These are phyloP conservation scores for Actinia equina DNA, from an alignment of 64 coral and sea anemone species.

Conservation along the genomic window DNA sequence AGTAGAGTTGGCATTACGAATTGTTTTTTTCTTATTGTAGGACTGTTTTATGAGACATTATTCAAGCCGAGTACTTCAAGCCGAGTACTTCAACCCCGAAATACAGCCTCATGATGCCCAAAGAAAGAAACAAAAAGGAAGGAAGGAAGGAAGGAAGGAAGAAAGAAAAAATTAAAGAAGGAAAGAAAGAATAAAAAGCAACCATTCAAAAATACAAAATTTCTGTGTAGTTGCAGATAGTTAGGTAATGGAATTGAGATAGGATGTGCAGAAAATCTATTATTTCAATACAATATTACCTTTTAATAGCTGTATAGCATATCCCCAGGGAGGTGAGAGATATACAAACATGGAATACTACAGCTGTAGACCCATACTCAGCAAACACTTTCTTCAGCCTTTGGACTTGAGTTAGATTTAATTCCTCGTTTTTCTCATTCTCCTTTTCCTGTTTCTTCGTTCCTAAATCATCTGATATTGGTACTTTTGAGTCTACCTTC, in stretches of 20 bases:
- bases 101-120: background rate
- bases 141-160: background rate
- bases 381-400: slow-evolving; percentile 79
- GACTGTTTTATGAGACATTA: no score
- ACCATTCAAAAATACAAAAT: background rate
- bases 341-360: slow-evolving; percentile 88
- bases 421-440: background rate
- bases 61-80: no score
- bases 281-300: slow-evolving; percentile 36
- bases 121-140: background rate
- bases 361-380: slow-evolving; percentile 86
- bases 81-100: no score
- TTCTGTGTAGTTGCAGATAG: background rate
- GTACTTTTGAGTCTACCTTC: background rate
- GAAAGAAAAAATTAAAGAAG: no score
- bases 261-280: background rate
- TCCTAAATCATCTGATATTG: background rate
- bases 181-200: no score
- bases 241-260: background rate
- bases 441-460: background rate
- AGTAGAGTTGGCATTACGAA: no score
- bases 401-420: slow-evolving; percentile 56
- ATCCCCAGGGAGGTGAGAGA: slow-evolving; percentile 91
- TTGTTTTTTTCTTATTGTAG: no score
- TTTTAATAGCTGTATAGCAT: slow-evolving; percentile 85